Conservation (phyloP, 2,797 vertebrate species). For the Darevskia mixta region DNA sequence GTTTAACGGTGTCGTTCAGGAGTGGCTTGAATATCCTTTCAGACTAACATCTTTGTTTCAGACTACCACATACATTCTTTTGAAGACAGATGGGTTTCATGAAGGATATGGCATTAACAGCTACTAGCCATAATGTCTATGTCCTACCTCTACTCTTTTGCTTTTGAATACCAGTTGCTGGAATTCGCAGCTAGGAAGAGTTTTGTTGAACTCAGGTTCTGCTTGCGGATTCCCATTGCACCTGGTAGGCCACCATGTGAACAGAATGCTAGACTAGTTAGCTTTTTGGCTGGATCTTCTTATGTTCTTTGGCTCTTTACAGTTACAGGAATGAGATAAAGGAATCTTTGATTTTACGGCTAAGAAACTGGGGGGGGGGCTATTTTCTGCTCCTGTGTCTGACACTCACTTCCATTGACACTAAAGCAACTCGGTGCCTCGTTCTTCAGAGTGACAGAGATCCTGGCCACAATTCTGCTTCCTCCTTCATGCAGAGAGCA, state of each 20-base stretch:
- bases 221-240: too few relatives aligned
- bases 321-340: background rate
- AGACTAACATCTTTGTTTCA: background rate
- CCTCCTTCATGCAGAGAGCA: background rate
- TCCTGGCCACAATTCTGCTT: background rate
- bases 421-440: background rate
- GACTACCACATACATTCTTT: background rate
- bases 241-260: too few relatives aligned
- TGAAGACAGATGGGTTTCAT: too few relatives aligned
- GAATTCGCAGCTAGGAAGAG: too few relatives aligned
- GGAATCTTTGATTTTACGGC: background rate
- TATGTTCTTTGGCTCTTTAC: background rate
- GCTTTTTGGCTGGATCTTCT: too few relatives aligned
- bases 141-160: too few relatives aligned
- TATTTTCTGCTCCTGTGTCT: background rate
- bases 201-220: too few relatives aligned
- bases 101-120: too few relatives aligned
- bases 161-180: too few relatives aligned
- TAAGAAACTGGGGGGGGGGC: background rate
- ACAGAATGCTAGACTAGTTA: too few relatives aligned
- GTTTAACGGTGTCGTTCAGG: background rate
- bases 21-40: background rate
- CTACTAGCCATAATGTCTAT: too few relatives aligned
- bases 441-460: background rate
- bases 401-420: background rate